These are phyloP conservation scores for Drosophila fuyamai DNA, from an alignment of 1,140 invertebrate species.

Conservation along the genomic window DNA sequence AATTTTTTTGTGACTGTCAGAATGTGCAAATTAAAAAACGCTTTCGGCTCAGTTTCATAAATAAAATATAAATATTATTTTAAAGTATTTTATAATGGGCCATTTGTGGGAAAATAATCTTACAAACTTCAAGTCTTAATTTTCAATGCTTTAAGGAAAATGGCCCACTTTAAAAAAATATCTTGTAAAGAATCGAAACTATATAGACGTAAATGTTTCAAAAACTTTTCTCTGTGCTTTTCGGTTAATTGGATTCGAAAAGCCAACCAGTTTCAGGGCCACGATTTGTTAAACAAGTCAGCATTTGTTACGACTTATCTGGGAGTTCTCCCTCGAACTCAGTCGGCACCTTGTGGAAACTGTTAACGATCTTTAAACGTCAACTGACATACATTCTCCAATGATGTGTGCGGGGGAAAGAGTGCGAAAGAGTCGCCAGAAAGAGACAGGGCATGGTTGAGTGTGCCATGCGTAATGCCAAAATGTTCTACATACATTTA, in stretches of 20 bases:
- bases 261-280: constrained; percentile 6
- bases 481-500: constrained; percentile 76
- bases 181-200: too few species aligned
- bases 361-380: constrained; percentile 77
- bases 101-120: too few species aligned
- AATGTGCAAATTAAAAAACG: too few species aligned
- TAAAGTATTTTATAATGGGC: too few species aligned
- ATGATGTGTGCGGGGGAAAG: constrained; percentile 5
- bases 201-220: too few species aligned
- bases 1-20: too few species aligned
- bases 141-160: too few species aligned
- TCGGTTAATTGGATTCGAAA: constrained; percentile 2
- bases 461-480: constrained; percentile 45
- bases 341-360: constrained; percentile 38
- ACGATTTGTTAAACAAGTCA: constrained; percentile 31
- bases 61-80: too few species aligned
- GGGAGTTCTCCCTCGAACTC: constrained; percentile 7
- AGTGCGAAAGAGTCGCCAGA: constrained; percentile 3
- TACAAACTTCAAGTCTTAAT: too few species aligned
- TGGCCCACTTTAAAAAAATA: too few species aligned
- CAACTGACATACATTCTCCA: constrained; percentile 66
- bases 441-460: neutral
- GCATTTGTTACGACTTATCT: constrained; percentile 38
- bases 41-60: too few species aligned
- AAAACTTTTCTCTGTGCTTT: neutral